phyloP scores from a whole-genome alignment of 1,140 invertebrate species.

The Pogonomyrmex barbatus region DNA sequence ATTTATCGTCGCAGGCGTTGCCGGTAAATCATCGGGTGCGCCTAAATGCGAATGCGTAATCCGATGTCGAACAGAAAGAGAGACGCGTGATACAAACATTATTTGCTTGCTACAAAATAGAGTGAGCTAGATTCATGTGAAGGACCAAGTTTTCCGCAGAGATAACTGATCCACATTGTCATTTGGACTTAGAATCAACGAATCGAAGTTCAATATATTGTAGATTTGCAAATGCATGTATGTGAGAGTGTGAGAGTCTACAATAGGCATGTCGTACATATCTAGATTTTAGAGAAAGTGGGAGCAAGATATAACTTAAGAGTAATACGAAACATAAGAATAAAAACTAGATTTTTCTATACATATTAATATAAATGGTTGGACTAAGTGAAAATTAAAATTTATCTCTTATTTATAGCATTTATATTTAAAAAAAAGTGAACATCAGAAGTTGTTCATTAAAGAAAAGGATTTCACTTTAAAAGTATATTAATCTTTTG shows the following conservation, averaged over 20 bases:
- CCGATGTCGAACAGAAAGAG: conserved; percentile 54
- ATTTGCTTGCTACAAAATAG: conserved; percentile 25
- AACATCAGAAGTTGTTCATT: not conserved
- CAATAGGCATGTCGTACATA: not conserved
- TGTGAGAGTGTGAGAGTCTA: not conserved
- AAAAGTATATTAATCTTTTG: not conserved
- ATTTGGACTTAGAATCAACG: not conserved
- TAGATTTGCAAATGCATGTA: not conserved
- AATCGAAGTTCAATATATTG: not conserved
- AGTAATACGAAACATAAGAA: not conserved
- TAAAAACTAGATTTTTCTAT: not conserved
- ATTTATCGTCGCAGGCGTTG: conserved; percentile 42
- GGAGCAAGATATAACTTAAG: not conserved
- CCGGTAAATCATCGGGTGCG: conserved; percentile 37
- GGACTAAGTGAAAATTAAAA: not conserved
- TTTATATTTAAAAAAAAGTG: not conserved
- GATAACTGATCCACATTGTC: not conserved
- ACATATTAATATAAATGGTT: not conserved
- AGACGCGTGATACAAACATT: conserved; percentile 32
- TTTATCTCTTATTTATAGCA: not conserved
- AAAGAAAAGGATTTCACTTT: not conserved
- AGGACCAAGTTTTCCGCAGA: not conserved
- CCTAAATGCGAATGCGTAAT: conserved; percentile 19
- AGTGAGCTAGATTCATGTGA: conserved; percentile 49
- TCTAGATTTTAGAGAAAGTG: not conserved